Percentiles rank a stretch among this genome's conserved stretches.
phyloP scores from a whole-genome alignment of 2,113 vertebrate genomes.

The Papio anubis region DNA sequence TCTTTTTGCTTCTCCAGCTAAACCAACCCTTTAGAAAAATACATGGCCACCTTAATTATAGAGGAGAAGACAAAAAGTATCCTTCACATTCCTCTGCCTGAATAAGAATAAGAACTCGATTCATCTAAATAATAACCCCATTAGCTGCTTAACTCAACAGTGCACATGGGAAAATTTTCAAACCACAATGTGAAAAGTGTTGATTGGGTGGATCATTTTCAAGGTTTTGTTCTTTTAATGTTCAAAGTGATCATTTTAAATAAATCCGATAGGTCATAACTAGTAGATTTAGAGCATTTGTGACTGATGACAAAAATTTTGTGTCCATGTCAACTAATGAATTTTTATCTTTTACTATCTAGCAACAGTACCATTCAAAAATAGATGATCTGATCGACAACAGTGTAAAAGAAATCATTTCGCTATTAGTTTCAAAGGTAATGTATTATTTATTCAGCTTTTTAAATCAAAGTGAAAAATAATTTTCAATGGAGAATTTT shows the following conservation, averaged over 20 bases:
- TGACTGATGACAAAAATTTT: conserved; percentile 78
- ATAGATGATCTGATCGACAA: conserved; percentile 97
- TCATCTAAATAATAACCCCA: conserved; percentile 93
- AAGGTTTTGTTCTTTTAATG: conserved; percentile 85
- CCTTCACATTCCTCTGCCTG: conserved; percentile 97
- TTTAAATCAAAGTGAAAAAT: conserved; percentile 52
- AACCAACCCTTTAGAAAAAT: conserved; percentile 93
- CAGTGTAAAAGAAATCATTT: conserved; percentile 94
- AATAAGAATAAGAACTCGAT: conserved; percentile 93
- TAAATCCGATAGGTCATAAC: conserved; percentile 80
- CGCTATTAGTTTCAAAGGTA: conserved; percentile 96
- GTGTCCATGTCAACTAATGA: conserved; percentile 77
- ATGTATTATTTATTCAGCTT: conserved; percentile 65
- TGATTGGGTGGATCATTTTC: conserved; percentile 88
- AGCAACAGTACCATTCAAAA: conserved; percentile 99
- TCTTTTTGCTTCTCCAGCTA: conserved; percentile 91
- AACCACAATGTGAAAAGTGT: conserved; percentile 84
- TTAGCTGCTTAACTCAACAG: conserved; percentile 97
- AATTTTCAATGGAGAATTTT: conserved; percentile 19
- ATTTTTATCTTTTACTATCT: conserved; percentile 81
- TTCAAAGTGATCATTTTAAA: conserved; percentile 85
- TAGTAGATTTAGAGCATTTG: conserved; percentile 78
- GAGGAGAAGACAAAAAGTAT: conserved; percentile 94
- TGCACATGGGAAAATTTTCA: conserved; percentile 91
- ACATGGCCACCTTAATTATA: conserved; percentile 94